Evolutionary conservation across 2,888 invertebrate genomes (phyloP).

Genomic region (Sepioteuthis lessoniana): DNA sequence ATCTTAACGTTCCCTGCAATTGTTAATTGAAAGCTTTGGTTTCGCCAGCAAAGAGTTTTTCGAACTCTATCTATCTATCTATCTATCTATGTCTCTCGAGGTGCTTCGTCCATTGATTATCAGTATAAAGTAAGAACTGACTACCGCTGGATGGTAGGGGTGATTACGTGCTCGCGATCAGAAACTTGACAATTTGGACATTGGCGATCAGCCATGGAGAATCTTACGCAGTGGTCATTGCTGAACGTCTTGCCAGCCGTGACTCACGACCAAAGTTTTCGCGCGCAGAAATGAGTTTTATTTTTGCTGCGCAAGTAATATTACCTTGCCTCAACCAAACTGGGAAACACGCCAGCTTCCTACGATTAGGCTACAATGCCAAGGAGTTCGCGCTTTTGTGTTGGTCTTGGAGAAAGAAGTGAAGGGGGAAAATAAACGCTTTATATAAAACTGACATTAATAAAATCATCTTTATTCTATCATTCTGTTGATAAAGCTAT

Average conservation of each 20-base stretch:
- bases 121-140: neutral
- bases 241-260: constrained; percentile 33
- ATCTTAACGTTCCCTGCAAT: neutral
- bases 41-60: neutral
- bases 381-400: too few species aligned
- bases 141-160: neutral
- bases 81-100: too few species aligned
- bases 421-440: neutral
- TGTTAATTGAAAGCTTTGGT: neutral
- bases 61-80: too few species aligned
- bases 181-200: neutral
- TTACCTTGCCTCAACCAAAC: constrained; percentile 21
- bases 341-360: neutral
- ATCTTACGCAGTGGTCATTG: neutral
- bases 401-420: neutral
- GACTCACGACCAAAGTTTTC: constrained; percentile 15
- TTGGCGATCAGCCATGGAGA: neutral
- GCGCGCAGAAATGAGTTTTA: neutral
- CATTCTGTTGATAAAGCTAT: too few species aligned
- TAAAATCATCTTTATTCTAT: neutral
- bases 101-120: neutral
- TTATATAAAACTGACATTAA: neutral
- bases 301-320: constrained; percentile 4
- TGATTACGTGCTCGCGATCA: constrained; percentile 6
- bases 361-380: constrained; percentile 11